These are phyloP conservation scores for Echeneis naucrates DNA, from an alignment of 2,797 vertebrate genomes.

Conservation along the genomic window DNA sequence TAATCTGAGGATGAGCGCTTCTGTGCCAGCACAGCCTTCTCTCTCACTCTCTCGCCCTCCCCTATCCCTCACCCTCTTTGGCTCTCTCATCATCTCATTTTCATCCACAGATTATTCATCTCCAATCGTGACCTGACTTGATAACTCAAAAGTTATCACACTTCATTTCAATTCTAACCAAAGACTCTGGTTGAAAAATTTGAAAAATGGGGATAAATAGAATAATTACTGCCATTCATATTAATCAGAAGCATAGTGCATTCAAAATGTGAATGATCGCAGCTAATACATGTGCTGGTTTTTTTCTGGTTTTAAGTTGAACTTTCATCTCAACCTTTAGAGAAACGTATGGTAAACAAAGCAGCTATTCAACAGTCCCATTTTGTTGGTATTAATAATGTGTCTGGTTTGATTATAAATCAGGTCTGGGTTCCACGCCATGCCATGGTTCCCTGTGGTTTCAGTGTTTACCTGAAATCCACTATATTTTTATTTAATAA, in stretches of 20 bases:
- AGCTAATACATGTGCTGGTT: background rate
- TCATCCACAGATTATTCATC: slow-evolving; percentile 7
- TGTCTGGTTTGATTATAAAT: too few species aligned
- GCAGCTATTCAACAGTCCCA: background rate
- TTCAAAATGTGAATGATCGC: background rate
- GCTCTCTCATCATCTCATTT: background rate
- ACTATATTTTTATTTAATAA: too few species aligned
- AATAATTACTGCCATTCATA: background rate
- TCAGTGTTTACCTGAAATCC: too few species aligned
- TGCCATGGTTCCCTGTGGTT: too few species aligned
- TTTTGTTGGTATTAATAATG: too few species aligned
- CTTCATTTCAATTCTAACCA: background rate
- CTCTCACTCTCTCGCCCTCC: background rate
- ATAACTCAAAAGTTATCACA: background rate
- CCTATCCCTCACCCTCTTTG: background rate
- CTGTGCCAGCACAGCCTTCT: background rate
- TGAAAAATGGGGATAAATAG: background rate
- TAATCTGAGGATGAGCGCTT: slow-evolving; percentile 43
- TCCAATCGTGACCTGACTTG: background rate
- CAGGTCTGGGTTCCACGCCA: too few species aligned
- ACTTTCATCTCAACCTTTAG: background rate
- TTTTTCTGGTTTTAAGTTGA: background rate
- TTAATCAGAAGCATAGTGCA: background rate
- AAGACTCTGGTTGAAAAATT: background rate
- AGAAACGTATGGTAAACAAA: background rate